Evolutionary conservation across 2,113 vertebrate species (phyloP), one percentile per base, ranked within the genome.

Genomic region (Cyprinodon brontotheroides): DNA sequence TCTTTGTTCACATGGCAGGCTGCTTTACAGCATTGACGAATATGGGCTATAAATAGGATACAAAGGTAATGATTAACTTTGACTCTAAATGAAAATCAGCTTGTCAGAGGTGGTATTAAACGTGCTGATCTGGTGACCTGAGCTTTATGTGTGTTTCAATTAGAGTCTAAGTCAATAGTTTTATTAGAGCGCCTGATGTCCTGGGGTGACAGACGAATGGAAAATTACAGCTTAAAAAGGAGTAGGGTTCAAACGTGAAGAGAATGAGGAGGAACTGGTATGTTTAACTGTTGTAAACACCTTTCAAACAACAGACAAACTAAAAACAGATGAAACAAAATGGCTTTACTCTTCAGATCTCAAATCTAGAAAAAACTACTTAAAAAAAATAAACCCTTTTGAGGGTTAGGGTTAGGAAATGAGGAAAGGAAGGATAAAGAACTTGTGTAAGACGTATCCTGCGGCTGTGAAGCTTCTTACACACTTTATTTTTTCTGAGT

Each of bases 191-290:
- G 20, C 41, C 14, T 65, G 57, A 22, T 11, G 72, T 75, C 11
- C 9, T 10, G 0, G 39, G 37, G 39, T 70, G 2, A 0, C 12
- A 11, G 29, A 37, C 3, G 15, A 61, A 45, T 79, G 71, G 65
- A 81, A 87, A 87, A 86, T 40, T 68, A 77, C 72, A 10, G 41
- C 69, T 12, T 36, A 17, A 57, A 29, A n/a, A 20, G 65, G 67
- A 37, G 14, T 0, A 0, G 57, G 10, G 11, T 37, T 41, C n/a
- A 70, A 80, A 72, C 29, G 11, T 14, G n/a, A 67, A n/a, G 59
- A 79, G 74, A 91, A 86, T 86, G 83, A 88, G 57, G 74, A 5
- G 1, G 47, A 90, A 88, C 89, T 65, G 74, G 87, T 87, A 80
- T 81, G 29, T 61, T 10, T 1, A 6, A 40, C 39, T 0, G 0